Evolutionary conservation across 2,797 vertebrate genomes (phyloP), one percentile per base, ranked within the genome.

Genomic region (Poeciliopsis paucimaculata): DNA sequence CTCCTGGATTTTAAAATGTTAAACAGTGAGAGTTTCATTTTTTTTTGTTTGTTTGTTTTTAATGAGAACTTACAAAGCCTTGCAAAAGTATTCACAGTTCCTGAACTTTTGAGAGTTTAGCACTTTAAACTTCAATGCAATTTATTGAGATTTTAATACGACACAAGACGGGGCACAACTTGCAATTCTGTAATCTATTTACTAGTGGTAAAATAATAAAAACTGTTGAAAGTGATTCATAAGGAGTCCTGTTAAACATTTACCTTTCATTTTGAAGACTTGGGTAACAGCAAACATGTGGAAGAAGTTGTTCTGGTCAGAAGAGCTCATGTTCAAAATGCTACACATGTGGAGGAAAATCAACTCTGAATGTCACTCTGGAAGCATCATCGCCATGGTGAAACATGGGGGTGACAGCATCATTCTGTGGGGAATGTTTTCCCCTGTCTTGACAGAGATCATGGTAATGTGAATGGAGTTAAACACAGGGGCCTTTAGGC

Each of bases 1-100:
- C 39, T 68, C 4, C 9, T 74, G 26, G 2, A 43, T 76, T 84
- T 72, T 36, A 75, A 80, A 82, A 71, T 3, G 57, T 49, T 46
- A 57, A 66, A 73, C 51, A 2, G 11, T 68, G 18, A 16, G 41
- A 70, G 26, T 43, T 70, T 1, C n/a, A 70, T 23, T 41, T 41
- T 43, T 11, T 2, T 12, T 2, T 49, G 2, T 20, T 51, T 20
- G 20, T 51, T 51, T 51, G 47, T 23, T 23, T 70, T 70, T 43
- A 23, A 66, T 39, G 34, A 43, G 23, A 43, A 26, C 23, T 70
- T 12, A n/a, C 68, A 13, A 23, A 41, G 4, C 18, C 62, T 68
- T 39, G 20, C 34, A 23, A 70, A 43, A n/a, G 41, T n/a, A 70
- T 45, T 45, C 39, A 16, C 39, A 43, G 18, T 43, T 45, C 5